Evolutionary conservation across 2,113 vertebrate genomes (phyloP).

Genomic region (Propithecus coquereli): DNA sequence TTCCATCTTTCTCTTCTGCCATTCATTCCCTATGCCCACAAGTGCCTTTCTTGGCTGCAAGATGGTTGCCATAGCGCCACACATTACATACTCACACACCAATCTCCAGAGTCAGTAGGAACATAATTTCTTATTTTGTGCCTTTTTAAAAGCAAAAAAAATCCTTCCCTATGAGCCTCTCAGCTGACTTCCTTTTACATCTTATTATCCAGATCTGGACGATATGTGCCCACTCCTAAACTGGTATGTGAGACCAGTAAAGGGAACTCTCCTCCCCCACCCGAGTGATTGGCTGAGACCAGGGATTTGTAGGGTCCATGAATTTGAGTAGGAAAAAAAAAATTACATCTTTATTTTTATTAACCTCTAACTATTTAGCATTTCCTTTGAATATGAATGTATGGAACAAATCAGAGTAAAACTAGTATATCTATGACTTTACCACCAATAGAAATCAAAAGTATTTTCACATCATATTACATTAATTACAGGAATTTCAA

Average conservation of each 20-base stretch:
- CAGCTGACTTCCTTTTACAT: background rate
- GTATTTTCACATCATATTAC: background rate
- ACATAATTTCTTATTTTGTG: background rate
- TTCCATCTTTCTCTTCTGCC: background rate
- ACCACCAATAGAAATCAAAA: background rate
- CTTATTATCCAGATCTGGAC: background rate
- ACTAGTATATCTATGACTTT: background rate
- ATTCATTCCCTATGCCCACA: background rate
- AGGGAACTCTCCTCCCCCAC: background rate
- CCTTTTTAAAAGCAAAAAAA: background rate
- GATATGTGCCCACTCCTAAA: background rate
- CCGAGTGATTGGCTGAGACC: background rate
- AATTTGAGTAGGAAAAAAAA: background rate
- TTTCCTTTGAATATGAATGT: conserved; percentile 17
- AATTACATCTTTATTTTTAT: background rate
- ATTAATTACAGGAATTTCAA: background rate
- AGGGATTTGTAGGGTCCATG: background rate
- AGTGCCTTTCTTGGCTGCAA: background rate
- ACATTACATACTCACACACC: background rate
- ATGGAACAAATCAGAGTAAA: conserved; percentile 4
- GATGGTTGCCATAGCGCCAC: background rate
- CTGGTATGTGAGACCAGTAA: background rate
- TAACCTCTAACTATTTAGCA: conserved; percentile 9
- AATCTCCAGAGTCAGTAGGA: background rate
- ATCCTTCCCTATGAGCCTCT: background rate